These are phyloP conservation scores for Ciconia nigra DNA, from an alignment of 2,797 vertebrate species.

Conservation along the genomic window DNA sequence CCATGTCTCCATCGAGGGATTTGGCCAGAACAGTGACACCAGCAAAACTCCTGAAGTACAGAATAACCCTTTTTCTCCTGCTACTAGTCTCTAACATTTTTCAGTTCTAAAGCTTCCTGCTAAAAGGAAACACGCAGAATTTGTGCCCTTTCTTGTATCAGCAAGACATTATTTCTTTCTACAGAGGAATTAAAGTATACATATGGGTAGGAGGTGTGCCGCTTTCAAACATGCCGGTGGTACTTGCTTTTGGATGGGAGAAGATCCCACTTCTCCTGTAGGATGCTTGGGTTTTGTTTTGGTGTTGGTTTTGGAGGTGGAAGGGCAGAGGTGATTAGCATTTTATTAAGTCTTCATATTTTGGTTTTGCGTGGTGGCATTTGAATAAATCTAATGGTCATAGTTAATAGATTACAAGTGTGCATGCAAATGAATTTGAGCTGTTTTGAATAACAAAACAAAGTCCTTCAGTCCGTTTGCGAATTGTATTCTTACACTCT, in stretches of 20 bases:
- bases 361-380: not conserved
- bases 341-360: not conserved
- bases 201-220: not conserved
- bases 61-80: not conserved
- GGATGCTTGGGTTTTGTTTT: not conserved
- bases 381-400: not conserved
- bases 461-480: not conserved
- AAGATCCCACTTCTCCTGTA: not conserved
- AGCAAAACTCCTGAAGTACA: not conserved
- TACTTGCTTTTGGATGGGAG: not conserved
- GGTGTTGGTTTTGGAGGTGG: not conserved
- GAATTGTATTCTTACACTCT: not conserved
- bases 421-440: not conserved
- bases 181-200: not conserved
- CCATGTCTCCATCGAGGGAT: not conserved
- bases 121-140: not conserved
- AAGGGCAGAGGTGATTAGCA: not conserved
- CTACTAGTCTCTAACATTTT: not conserved
- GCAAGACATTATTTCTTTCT: not conserved
- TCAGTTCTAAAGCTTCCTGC: not conserved
- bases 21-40: not conserved
- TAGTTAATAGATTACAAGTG: slow-evolving; percentile 18
- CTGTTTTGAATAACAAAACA: slow-evolving; percentile 37
- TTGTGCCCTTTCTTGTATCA: not conserved
- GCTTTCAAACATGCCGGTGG: not conserved